Base-by-base conservation (phyloP, 2,113 vertebrate genomes). In the Nothocercus julius region DNA sequence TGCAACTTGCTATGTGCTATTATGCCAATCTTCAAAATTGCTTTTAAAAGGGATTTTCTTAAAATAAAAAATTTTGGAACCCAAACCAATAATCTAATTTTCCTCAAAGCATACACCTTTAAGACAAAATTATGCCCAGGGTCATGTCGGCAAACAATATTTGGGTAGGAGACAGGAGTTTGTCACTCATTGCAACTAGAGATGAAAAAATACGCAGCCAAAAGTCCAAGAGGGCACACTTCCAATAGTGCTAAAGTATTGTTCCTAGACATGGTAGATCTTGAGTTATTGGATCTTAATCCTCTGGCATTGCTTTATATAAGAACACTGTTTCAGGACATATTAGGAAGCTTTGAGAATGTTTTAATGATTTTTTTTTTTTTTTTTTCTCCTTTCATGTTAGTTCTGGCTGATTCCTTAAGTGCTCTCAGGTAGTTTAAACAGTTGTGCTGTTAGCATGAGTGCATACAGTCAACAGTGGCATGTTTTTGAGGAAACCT, bases 231-330 rank as follows among this genome's bases (percentile, higher is more conserved):
- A 90, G 32, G 91, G 93, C 61, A 90, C 66, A 32, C 72, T 93
- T 96, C 94, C 96, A 95, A 47, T 64, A 64, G 42, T 90, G 86
- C 95, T 95, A 91, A 93, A 95, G 85, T 91, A 88, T 95, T 94
- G 56, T 73, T 95, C 58, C 79, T 93, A 94, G 87, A 90, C 75
- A 73, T 42, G 61, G 82, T 81, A 95, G 93, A 94, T 95, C 80
- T 86, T 75, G 79, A 94, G 89, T 92, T 96, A 92, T 87, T 91
- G 79, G 67, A 74, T 92, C 79, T 94, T 95, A 96, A 94, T 95
- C 89, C 92, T 40, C 73, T 93, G 72, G 76, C 56, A 91, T 85
- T 96, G 58, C 54, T 92, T 68, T 76, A 93, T 68, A 74, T 77
- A 85, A 62, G 51, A 82, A 78, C 0, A 1, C 64, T 83, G 81